phyloP scores from a whole-genome alignment of 2,113 vertebrate genomes.

The Helogale parvula region DNA sequence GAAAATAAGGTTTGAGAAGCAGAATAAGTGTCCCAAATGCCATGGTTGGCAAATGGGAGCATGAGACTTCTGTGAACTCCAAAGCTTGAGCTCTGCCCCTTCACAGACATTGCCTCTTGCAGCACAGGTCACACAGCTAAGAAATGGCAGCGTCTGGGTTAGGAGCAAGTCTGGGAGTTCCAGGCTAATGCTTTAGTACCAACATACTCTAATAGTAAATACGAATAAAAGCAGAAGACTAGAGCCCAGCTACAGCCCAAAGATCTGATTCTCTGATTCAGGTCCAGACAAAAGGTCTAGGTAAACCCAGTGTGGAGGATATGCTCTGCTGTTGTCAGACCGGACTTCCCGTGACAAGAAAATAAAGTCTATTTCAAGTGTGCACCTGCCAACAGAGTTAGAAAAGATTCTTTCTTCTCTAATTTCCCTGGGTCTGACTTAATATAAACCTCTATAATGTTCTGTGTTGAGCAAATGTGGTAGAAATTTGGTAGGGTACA shows the following conservation, averaged over 20 bases:
- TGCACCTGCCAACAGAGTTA: background rate
- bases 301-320: background rate
- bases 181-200: background rate
- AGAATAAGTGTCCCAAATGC: background rate
- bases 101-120: background rate
- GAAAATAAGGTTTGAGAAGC: background rate
- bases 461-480: background rate
- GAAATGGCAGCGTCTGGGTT: background rate
- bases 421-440: background rate
- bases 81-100: background rate
- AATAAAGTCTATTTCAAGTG: background rate
- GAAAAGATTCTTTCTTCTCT: background rate
- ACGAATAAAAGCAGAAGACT: background rate
- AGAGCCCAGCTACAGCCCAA: background rate
- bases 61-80: background rate
- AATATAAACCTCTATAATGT: background rate
- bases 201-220: background rate
- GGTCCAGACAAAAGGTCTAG: background rate
- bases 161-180: background rate
- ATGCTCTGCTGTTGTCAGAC: background rate
- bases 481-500: background rate
- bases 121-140: background rate
- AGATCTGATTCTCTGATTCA: background rate
- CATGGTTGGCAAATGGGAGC: background rate
- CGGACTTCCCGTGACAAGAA: constrained; percentile 9